Base-by-base conservation (phyloP, 1,140 invertebrate genomes). In the Hylaeus volcanicus region DNA sequence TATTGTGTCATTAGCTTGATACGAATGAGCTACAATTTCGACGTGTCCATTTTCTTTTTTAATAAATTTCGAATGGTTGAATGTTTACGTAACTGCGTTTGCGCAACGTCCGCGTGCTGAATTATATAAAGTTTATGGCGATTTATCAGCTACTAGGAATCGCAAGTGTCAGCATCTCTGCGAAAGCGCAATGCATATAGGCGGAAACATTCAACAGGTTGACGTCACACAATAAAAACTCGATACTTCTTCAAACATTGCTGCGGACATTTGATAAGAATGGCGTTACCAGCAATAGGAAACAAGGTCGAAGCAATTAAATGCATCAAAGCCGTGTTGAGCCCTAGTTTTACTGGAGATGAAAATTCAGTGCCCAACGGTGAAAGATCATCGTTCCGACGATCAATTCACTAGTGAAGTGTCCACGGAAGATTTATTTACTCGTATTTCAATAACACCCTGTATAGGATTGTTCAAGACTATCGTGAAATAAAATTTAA, bases 221-320 rank as follows among this genome's bases (percentile, higher is more conserved):
- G 74, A 76, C 37, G 48, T 39, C 51, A 41, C 41, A 68, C 64
- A 68, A 68, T 76, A 76, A 76, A 76, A 76, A 68, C 64, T 76
- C 51, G 64, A 76, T 76, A 68, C 51, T 48, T 76, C 74, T 76
- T 68, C 65, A 68, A 76, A 76, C 74, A 76, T 56, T 15, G n/a
- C 8, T 12, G 2, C n/a, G 12, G 51, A 55, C 48, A 6, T 69
- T 55, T 53, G 48, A 68, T 76, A 76, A 76, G 74, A 68, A 68
- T 39, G 51, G 14, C 15, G 51, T 43, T 55, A 5, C 41, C 65
- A 15, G 3, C 12, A 58, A 43, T 43, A 26, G 37, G 14, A 37
- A 76, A 15, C n/a, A 43, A 8, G n/a, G 37, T 12, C 5, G 41
- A 43, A 55, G 4, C 39, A 55, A 26, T 53, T 69, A 14, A 53